These are phyloP conservation scores for Candidula unifasciata DNA, from an alignment of 2,888 invertebrate species.

Conservation along the genomic window DNA sequence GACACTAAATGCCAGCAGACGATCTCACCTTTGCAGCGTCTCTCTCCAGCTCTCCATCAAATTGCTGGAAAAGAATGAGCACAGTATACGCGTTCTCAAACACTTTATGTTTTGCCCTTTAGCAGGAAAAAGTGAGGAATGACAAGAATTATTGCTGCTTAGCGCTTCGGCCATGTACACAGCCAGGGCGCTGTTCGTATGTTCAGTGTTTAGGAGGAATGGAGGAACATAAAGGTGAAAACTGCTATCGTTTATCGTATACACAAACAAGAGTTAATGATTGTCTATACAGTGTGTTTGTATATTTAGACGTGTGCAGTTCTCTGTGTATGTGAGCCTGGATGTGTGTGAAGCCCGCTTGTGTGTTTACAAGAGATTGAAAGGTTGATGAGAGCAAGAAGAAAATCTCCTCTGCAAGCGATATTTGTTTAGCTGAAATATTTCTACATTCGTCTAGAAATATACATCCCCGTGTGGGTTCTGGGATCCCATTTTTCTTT, in stretches of 20 bases:
- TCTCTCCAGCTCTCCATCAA: background rate
- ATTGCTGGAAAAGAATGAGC: background rate
- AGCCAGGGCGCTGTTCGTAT: background rate
- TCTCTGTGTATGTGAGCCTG: no score
- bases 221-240: background rate
- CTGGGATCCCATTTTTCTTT: background rate
- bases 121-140: background rate
- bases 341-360: no score
- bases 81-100: background rate
- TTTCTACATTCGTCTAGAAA: no score
- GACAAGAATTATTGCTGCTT: background rate
- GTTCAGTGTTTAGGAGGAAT: background rate
- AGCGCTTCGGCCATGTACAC: background rate
- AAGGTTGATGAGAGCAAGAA: no score
- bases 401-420: no score
- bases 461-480: background rate
- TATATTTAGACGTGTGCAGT: no score
- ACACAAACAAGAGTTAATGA: no score
- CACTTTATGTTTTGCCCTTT: background rate
- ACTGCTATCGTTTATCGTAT: no score
- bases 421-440: no score
- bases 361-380: no score
- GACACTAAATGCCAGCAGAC: background rate
- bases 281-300: no score
- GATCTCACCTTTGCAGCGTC: background rate